These are phyloP conservation scores for Heterochromis multidens DNA, from an alignment of 2,113 vertebrate genomes.

Conservation along the genomic window DNA sequence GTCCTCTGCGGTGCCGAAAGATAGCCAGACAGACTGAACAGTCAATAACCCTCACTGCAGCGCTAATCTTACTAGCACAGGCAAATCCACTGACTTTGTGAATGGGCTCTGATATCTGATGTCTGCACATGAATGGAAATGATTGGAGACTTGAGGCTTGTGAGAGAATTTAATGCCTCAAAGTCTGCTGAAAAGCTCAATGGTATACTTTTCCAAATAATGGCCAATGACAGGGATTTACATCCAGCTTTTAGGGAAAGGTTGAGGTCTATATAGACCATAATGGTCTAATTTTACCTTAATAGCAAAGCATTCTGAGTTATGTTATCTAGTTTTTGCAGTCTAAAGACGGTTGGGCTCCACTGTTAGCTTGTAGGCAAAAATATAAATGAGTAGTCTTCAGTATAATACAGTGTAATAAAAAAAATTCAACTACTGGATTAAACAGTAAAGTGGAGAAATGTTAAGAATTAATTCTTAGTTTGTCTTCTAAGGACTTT, in stretches of 20 bases:
- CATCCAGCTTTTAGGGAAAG: neutral
- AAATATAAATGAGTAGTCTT: neutral
- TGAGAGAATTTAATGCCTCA: constrained; percentile 27
- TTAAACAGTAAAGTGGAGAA: neutral
- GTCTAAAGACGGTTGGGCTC: neutral
- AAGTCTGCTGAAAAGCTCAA: constrained; percentile 12
- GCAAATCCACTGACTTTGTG: constrained; percentile 43
- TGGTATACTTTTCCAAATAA: neutral
- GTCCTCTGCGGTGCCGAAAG: constrained; percentile 59
- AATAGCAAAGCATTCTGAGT: neutral
- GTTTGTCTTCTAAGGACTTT: fast-evolving
- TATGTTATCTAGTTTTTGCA: neutral
- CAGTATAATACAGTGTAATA: neutral
- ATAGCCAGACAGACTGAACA: constrained; percentile 45
- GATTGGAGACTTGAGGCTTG: constrained; percentile 29
- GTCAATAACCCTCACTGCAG: constrained; percentile 26
- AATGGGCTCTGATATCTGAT: constrained; percentile 61
- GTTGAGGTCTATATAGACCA: neutral
- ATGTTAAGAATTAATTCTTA: neutral
- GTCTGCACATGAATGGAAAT: constrained; percentile 49
- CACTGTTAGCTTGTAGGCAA: neutral
- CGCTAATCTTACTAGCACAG: constrained; percentile 57
- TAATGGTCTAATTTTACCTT: neutral
- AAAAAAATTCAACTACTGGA: neutral
- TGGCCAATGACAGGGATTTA: neutral